phyloP scores from a whole-genome alignment of 2,888 invertebrate species.

The Drosophila borealis region DNA sequence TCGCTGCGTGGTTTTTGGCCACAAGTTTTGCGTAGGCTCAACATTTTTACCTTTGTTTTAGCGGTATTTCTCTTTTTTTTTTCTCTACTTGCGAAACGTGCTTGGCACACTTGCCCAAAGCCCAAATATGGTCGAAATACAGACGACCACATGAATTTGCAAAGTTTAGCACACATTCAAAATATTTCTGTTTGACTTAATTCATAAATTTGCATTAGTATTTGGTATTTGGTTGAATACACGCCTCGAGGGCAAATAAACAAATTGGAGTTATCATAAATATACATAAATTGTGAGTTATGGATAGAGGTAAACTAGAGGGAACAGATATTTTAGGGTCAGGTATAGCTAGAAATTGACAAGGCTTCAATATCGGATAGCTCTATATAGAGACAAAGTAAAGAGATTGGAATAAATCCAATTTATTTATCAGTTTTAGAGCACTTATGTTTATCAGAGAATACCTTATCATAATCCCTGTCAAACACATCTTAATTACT shows the following conservation, averaged over 20 bases:
- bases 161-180: constrained; percentile 19
- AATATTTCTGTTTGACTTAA: constrained; percentile 29
- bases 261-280: not conserved
- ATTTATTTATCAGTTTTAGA: constrained; percentile 12
- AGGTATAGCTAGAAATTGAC: too few relatives aligned
- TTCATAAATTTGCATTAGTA: constrained; percentile 29
- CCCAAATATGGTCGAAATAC: constrained; percentile 12
- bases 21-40: constrained; percentile 42
- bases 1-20: constrained; percentile 40
- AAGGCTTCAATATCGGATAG: too few relatives aligned
- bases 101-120: constrained; percentile 69
- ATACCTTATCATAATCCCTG: constrained; percentile 36
- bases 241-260: constrained; percentile 8
- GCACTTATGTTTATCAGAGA: constrained; percentile 19
- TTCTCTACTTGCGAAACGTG: constrained; percentile 61
- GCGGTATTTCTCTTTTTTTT: constrained; percentile 24
- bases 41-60: constrained; percentile 37
- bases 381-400: too few relatives aligned
- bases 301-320: too few relatives aligned
- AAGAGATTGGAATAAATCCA: not conserved
- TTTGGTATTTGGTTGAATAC: constrained; percentile 4
- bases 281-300: not conserved
- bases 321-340: too few relatives aligned
- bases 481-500: constrained; percentile 42
- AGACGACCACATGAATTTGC: constrained; percentile 15